Percentiles rank a stretch among this genome's conserved stretches.
Evolutionary conservation across 2,888 invertebrate genomes (phyloP).

Genomic region (Caradrina clavipalpis): DNA sequence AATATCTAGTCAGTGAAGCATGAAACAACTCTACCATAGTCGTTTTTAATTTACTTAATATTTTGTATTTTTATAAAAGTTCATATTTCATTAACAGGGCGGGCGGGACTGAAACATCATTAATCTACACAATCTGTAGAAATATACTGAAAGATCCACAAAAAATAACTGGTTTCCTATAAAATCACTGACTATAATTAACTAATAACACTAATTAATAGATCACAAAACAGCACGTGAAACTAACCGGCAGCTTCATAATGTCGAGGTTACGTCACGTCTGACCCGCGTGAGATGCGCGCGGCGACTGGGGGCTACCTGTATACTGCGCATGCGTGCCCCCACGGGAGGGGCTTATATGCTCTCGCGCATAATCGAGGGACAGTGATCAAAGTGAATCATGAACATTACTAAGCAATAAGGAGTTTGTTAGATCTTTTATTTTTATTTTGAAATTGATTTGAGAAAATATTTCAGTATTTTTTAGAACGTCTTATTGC

Average conservation of each 20-base stretch:
- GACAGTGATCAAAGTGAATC: conserved; percentile 48
- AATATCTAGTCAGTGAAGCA: not conserved
- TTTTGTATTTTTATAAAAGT: not conserved
- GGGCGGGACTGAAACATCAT: conserved; percentile 16
- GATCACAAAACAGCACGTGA: conserved; percentile 43
- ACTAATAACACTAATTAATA: conserved; percentile 12
- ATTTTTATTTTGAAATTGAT: conserved; percentile 45
- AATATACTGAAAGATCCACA: not conserved
- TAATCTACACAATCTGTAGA: not conserved
- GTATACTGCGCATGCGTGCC: conserved; percentile 46
- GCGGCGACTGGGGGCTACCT: conserved; percentile 36
- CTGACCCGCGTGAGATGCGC: conserved; percentile 23
- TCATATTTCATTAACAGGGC: not conserved
- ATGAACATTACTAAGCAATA: conserved; percentile 28
- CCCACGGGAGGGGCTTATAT: conserved; percentile 55
- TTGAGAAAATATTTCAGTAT: conserved; percentile 16
- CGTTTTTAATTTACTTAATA: not conserved
- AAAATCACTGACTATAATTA: not conserved
- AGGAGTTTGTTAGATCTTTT: conserved; percentile 24
- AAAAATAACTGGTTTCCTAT: not conserved
- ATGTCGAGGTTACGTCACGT: conserved; percentile 36
- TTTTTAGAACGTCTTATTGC: conserved; percentile 22
- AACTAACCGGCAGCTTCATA: conserved; percentile 66
- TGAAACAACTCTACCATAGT: not conserved
- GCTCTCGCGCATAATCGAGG: conserved; percentile 57